A percentile compares a stretch with the other conserved stretches of the same genome.
Conservation (phyloP, 2,113 vertebrate species). For the Anguilla japonica region DNA sequence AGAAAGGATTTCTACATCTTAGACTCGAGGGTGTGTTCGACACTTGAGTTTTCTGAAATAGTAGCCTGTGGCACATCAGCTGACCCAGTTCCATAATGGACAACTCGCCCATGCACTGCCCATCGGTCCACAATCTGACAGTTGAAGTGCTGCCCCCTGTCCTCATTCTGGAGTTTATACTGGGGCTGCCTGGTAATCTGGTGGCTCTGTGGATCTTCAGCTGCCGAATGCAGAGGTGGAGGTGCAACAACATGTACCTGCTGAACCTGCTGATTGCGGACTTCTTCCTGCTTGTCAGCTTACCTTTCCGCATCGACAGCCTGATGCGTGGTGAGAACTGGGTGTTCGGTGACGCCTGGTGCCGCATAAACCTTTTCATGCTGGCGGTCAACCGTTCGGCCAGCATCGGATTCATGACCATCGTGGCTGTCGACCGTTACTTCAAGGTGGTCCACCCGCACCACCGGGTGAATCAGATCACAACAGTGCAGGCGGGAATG, state of each 20-base stretch:
- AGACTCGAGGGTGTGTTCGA: background rate
- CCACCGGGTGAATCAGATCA: constrained; percentile 59
- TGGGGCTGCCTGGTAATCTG: constrained; percentile 64
- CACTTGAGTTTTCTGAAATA: background rate
- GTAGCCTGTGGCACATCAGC: background rate
- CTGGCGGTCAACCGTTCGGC: constrained; percentile 68
- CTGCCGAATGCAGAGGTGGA: constrained; percentile 62
- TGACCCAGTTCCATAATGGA: background rate
- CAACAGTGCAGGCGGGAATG: constrained; percentile 33
- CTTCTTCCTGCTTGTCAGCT: constrained; percentile 63
- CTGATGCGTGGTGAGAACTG: constrained; percentile 58
- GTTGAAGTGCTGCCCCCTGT: constrained; percentile 58
- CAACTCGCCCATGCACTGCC: constrained; percentile 24
- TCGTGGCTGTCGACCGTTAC: constrained; percentile 70
- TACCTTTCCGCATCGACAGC: constrained; percentile 68
- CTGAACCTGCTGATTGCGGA: constrained; percentile 70
- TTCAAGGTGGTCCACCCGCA: constrained; percentile 71
- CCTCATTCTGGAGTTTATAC: constrained; percentile 59
- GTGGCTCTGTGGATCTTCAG: constrained; percentile 72
- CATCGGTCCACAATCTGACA: constrained; percentile 26
- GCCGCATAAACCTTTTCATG: constrained; percentile 67
- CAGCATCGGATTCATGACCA: constrained; percentile 69
- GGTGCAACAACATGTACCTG: constrained; percentile 63
- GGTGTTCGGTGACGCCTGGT: constrained; percentile 58
- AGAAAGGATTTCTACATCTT: background rate